Evolutionary conservation across 2,888 invertebrate genomes (phyloP).

Genomic region (Tetheella fluctuosa): DNA sequence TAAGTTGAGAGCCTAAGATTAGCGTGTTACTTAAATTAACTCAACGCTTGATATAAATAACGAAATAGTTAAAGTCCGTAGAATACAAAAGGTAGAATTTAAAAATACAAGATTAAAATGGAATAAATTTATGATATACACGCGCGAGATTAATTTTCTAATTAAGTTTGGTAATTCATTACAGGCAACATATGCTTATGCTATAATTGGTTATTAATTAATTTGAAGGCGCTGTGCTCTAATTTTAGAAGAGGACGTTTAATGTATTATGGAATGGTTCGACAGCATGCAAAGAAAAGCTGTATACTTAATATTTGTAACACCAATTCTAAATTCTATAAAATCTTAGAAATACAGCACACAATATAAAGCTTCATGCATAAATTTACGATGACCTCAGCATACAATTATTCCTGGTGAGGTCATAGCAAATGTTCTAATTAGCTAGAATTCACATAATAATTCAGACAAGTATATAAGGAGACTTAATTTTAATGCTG

Average conservation of each 20-base stretch:
- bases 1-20: not conserved
- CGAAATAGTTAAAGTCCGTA: not conserved
- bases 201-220: not conserved
- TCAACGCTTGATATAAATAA: constrained; percentile 1
- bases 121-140: not conserved
- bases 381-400: not conserved
- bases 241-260: not conserved
- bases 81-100: not conserved
- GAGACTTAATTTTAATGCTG: not conserved
- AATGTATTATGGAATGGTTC: not conserved
- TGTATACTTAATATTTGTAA: not conserved
- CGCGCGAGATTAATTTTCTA: not conserved
- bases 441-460: not conserved
- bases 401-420: not conserved
- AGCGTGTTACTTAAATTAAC: constrained; percentile 10
- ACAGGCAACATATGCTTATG: constrained; percentile 1
- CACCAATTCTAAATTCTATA: no score
- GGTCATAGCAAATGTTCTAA: not conserved
- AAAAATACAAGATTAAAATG: not conserved
- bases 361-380: no score
- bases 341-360: no score
- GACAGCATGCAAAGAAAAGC: not conserved
- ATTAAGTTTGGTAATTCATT: not conserved
- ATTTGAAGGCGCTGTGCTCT: not conserved
- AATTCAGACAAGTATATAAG: not conserved